Base-by-base conservation (phyloP, 2,113 vertebrate species). In the Prionailurus viverrinus region DNA sequence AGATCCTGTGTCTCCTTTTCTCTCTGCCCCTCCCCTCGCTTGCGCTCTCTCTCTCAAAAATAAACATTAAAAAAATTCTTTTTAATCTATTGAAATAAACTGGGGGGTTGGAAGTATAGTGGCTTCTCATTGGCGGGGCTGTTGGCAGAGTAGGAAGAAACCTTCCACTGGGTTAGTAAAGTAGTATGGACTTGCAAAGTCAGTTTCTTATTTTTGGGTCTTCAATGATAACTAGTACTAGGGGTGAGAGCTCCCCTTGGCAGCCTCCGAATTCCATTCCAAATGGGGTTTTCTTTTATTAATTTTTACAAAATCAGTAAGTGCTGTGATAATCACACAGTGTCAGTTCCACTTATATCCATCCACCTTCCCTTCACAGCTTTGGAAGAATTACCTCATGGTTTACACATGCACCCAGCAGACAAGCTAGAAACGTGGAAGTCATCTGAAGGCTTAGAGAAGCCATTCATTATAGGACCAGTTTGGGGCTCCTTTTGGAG, bases 341-440 rank as follows among this genome's bases (percentile, higher is more conserved):
- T 55, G 68, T 95, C 73, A 94, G 29, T 83, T 97, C 63, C 55
- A 91, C 81, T 93, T 91, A 51, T 36, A 84, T 53, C 45, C 69
- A 74, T 53, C 45, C 69, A 74, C 33, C 55, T 87, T 53, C 21
- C 45, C 41, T 69, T 89, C 71, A 85, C 83, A 48, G 21, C 48
- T 25, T 51, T 92, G 88, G 19, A 89, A 94, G 79, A 96, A 89
- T 81, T 80, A 15, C 27, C 84, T 89, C 39, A 87, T 27, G 63
- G 41, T 66, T 97, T 87, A 74, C 53, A 83, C 65, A 90, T 41
- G 8, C 13, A 86, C 81, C 41, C 92, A 73, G 63, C n/a, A 61
- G 45, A 48, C 11, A 36, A 71, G 41, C 95, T 80, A 63, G 39
- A 89, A 95, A 89, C 53, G 39, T 83, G 48, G 36, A 73, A 76